Evolutionary conservation across 2,888 invertebrate genomes (phyloP), one percentile per base, ranked within the genome.

Genomic region (Aproaerema taeniolella): DNA sequence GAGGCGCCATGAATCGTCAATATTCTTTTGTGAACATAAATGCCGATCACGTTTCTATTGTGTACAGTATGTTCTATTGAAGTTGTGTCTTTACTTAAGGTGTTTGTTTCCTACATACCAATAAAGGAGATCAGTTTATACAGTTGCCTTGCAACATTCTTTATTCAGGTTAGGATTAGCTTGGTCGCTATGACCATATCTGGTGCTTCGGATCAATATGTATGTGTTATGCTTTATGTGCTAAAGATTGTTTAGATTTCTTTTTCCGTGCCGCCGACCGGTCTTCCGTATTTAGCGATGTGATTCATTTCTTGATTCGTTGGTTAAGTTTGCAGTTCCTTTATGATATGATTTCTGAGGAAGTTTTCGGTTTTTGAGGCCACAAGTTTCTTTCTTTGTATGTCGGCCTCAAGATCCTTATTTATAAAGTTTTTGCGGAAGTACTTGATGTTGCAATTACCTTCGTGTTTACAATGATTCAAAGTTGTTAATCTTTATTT

Each of bases 101-200:
- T 51, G 57, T 58, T 58, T 54, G 56, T 67, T 78, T 78, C 76
- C 77, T 75, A 59, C 47, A 54, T 64, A 52, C 61, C 68, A 55
- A 57, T 63, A 66, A 69, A 56, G 61, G 70, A 51, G 53, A 57
- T 59, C 51, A 47, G 58, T 61, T 64, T 56, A 60, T 55, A n/a
- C 31, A 38, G 35, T 39, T 31, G 37, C 64, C 61, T 68, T 66
- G 67, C 53, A 46, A 45, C 60, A 69, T 69, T 62, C 67, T 62
- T 52, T 60, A 57, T 55, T 53, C 52, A 54, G 55, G 42, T 62
- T 64, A 58, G 64, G 59, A 66, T 63, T 53, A 57, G 55, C 56
- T 61, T 37, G 53, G 50, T 53, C 52, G 46, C 56, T 57, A 62
- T 63, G 57, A 47, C 80, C 77, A 72, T 76, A 57, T 77, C 64